phyloP scores from a whole-genome alignment of 1,140 invertebrate species.

The Hyphantria cunea region DNA sequence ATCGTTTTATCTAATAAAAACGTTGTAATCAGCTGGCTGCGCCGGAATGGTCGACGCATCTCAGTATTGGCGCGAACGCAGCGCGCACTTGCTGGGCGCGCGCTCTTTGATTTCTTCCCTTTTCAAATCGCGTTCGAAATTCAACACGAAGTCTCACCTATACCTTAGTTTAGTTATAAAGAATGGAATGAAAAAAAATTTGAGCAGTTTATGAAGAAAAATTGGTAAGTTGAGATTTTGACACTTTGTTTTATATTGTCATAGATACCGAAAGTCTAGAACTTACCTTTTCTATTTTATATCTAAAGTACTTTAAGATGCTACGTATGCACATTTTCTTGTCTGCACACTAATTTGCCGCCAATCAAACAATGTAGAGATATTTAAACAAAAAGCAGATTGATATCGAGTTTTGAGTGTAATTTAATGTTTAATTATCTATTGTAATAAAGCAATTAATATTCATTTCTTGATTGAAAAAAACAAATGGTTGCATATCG shows the following conservation, averaged over 20 bases:
- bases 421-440: no score
- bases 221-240: no score
- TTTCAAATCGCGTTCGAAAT: slow-evolving; percentile 33
- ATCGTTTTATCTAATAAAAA: slow-evolving; percentile 11
- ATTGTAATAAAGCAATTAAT: no score
- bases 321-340: not conserved
- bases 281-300: not conserved
- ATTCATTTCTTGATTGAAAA: no score
- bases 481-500: no score
- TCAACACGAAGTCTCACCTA: slow-evolving; percentile 9
- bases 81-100: slow-evolving; percentile 47
- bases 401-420: no score
- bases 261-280: no score
- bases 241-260: not conserved
- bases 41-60: slow-evolving; percentile 34
- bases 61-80: slow-evolving; percentile 57
- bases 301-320: not conserved
- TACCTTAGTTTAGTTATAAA: not conserved
- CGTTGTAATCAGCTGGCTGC: slow-evolving; percentile 48
- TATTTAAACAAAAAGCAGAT: no score
- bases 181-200: no score
- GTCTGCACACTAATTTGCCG: not conserved
- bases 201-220: no score
- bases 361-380: no score
- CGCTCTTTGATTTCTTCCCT: slow-evolving; percentile 40